These are phyloP conservation scores for Saimiri boliviensis DNA, from an alignment of 2,113 vertebrate species.

Conservation along the genomic window DNA sequence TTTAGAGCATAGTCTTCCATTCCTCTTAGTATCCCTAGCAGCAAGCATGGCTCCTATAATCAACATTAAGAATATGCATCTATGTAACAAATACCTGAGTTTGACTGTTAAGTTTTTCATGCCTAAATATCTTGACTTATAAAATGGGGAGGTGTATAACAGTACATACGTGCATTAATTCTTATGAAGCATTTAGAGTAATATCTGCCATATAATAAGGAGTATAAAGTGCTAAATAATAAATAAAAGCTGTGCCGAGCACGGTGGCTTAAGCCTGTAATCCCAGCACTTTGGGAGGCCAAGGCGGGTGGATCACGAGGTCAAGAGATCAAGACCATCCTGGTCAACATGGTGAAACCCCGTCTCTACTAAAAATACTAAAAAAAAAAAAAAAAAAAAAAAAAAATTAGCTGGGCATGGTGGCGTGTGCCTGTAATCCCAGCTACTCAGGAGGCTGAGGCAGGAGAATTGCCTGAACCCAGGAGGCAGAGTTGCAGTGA, in stretches of 20 bases:
- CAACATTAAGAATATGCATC: background rate
- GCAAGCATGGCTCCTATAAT: background rate
- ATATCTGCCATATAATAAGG: background rate
- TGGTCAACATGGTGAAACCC: no score
- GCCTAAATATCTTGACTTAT: constrained; percentile 13
- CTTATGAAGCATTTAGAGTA: background rate
- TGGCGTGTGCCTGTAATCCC: no score
- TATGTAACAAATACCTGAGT: background rate
- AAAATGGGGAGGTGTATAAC: background rate
- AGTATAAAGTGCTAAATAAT: background rate
- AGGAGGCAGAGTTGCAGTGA: no score
- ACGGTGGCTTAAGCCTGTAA: no score
- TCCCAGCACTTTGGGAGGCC: no score
- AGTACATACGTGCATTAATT: background rate
- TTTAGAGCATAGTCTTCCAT: background rate
- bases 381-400: no score
- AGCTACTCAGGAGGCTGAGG: no score
- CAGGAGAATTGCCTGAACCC: no score
- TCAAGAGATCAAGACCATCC: no score
- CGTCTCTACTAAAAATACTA: no score
- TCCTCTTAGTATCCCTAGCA: background rate
- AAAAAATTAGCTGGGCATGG: no score
- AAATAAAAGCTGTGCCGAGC: background rate
- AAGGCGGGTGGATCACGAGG: no score
- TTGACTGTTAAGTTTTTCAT: background rate